Evolutionary conservation across 2,797 vertebrate species (phyloP).

Genomic region (Morus bassanus): DNA sequence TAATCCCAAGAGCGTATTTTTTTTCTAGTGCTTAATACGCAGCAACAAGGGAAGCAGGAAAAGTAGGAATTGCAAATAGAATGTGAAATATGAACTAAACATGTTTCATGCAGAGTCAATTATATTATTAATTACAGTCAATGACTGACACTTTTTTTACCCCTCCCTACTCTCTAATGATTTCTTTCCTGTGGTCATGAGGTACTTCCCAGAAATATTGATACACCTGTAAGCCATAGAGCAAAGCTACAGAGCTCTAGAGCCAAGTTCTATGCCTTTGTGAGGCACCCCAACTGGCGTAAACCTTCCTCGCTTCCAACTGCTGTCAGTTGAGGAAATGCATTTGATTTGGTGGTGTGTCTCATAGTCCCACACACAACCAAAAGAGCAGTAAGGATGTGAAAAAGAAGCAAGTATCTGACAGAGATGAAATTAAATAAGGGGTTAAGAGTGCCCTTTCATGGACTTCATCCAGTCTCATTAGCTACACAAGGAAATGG

Average conservation of each 20-base stretch:
- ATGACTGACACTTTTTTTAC: neutral
- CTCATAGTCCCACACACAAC: neutral
- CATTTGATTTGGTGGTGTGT: fast-evolving
- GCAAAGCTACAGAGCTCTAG: neutral
- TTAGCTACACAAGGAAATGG: neutral
- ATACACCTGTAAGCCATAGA: neutral
- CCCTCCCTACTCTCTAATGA: neutral
- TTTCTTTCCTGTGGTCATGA: neutral
- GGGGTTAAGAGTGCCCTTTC: neutral
- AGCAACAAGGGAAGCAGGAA: neutral
- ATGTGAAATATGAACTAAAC: neutral
- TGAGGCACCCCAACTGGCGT: neutral
- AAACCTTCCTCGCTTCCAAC: neutral
- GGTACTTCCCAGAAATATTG: neutral
- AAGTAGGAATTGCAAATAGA: neutral
- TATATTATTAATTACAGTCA: neutral
- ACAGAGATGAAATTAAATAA: neutral
- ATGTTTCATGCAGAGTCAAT: neutral
- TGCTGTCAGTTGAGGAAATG: neutral
- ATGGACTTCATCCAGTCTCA: neutral
- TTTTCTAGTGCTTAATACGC: neutral
- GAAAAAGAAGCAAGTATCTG: neutral
- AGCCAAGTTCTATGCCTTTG: neutral
- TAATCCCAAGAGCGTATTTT: neutral
- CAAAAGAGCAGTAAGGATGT: neutral